phyloP scores from a whole-genome alignment of 2,888 invertebrate species.

The Ophioninae sp. region DNA sequence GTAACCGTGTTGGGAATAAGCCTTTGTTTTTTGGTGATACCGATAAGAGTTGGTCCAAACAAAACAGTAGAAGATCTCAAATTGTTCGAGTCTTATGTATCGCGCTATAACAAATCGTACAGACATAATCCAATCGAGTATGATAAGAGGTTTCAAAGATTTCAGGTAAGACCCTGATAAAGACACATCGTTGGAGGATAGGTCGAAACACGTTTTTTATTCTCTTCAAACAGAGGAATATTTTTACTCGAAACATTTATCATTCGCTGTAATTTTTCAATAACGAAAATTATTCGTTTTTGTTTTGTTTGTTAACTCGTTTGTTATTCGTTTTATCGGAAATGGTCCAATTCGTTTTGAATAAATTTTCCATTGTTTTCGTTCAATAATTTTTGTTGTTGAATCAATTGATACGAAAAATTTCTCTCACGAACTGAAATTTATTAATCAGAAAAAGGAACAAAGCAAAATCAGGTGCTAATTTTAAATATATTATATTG shows the following conservation, averaged over 20 bases:
- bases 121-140: constrained; percentile 79
- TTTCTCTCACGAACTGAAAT: too few relatives aligned
- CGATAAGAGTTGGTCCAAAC: constrained; percentile 79
- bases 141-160: constrained; percentile 78
- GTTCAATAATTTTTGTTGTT: too few relatives aligned
- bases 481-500: too few relatives aligned
- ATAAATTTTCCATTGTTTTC: too few relatives aligned
- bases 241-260: not conserved
- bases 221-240: not conserved
- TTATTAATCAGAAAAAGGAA: too few relatives aligned
- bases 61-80: constrained; percentile 71
- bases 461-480: too few relatives aligned
- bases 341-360: not conserved
- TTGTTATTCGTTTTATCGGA: not conserved
- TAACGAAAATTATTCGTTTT: not conserved
- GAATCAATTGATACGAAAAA: too few relatives aligned
- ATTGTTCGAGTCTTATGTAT: constrained; percentile 82
- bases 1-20: constrained; percentile 76
- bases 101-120: constrained; percentile 83
- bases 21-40: constrained; percentile 81
- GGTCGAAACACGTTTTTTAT: not conserved
- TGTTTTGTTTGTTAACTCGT: too few relatives aligned
- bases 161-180: constrained; percentile 78
- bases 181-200: not conserved
- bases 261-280: not conserved